Evolutionary conservation across 2,797 vertebrate genomes (phyloP).

Genomic region (Tolypeutes matacus): DNA sequence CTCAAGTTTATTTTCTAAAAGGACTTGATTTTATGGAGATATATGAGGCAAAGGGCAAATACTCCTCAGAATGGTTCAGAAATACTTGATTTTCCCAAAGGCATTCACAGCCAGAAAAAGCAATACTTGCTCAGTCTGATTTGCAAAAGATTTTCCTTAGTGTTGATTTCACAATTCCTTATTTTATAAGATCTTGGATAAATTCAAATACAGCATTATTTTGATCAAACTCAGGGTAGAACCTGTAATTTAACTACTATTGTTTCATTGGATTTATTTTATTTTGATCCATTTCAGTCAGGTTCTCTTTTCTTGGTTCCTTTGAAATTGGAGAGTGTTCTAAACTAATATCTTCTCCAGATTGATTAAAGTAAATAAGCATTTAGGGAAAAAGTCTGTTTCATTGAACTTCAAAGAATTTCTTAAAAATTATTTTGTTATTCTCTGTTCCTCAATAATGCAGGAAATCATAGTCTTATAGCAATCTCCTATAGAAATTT

Average conservation of each 20-base stretch:
- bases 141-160: not conserved
- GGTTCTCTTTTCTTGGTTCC: conserved; percentile 21
- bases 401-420: conserved; percentile 20
- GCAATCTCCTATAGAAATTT: not conserved
- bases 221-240: conserved; percentile 21
- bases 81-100: not conserved
- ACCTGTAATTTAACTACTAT: conserved; percentile 36
- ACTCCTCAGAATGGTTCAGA: not conserved
- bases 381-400: conserved; percentile 30
- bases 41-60: not conserved
- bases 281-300: conserved; percentile 46
- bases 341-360: not conserved
- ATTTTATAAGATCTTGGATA: conserved; percentile 1
- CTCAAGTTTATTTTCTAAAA: conserved; percentile 9
- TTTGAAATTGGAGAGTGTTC: conserved; percentile 46
- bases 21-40: not conserved
- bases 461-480: not conserved
- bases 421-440: not conserved
- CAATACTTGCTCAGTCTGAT: conserved; percentile 1
- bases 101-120: not conserved
- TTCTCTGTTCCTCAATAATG: not conserved
- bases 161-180: conserved; percentile 24
- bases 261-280: conserved; percentile 12
- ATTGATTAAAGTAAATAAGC: conserved; percentile 31
- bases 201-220: not conserved